Evolutionary conservation across 2,797 vertebrate species (phyloP).

Genomic region (Parauchenoglanis ngamensis): DNA sequence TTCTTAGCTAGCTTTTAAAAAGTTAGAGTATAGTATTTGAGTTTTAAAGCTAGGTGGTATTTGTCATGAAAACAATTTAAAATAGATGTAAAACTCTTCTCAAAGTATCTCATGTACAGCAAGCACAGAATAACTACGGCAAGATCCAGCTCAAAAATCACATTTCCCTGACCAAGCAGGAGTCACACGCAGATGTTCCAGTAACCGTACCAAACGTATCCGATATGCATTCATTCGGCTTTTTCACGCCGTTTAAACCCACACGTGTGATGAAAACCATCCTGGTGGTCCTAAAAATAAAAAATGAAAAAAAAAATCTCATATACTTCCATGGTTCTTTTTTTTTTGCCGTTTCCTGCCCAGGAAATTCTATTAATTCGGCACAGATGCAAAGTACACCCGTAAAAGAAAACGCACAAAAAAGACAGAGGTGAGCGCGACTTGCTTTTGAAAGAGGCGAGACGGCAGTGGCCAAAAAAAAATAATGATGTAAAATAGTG

Average conservation of each 20-base stretch:
- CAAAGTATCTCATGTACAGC: not conserved
- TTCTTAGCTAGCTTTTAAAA: not conserved
- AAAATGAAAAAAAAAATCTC: not conserved
- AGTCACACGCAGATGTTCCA: not conserved
- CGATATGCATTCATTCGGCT: too few species aligned
- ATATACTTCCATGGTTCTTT: not conserved
- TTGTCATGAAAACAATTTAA: not conserved
- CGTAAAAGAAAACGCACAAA: conserved; percentile 28
- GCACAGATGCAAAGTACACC: conserved; percentile 39
- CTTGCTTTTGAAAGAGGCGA: conserved; percentile 45
- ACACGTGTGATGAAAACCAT: not conserved
- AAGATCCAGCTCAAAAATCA: not conserved
- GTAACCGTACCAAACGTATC: not conserved
- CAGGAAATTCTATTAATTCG: conserved; percentile 38
- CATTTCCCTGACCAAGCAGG: not conserved
- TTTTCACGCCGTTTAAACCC: not conserved
- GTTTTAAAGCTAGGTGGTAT: not conserved
- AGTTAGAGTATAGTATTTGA: not conserved
- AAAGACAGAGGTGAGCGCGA: conserved; percentile 47
- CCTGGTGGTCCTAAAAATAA: not conserved
- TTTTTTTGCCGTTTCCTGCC: not conserved
- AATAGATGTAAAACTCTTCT: not conserved
- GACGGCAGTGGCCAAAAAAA: conserved; percentile 65
- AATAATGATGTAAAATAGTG: conserved; percentile 78
- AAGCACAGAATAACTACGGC: not conserved